A percentile compares a stretch with the other conserved stretches of the same genome.
These are phyloP conservation scores for Coturnix japonica DNA, from an alignment of 2,113 vertebrate species.

Conservation along the genomic window DNA sequence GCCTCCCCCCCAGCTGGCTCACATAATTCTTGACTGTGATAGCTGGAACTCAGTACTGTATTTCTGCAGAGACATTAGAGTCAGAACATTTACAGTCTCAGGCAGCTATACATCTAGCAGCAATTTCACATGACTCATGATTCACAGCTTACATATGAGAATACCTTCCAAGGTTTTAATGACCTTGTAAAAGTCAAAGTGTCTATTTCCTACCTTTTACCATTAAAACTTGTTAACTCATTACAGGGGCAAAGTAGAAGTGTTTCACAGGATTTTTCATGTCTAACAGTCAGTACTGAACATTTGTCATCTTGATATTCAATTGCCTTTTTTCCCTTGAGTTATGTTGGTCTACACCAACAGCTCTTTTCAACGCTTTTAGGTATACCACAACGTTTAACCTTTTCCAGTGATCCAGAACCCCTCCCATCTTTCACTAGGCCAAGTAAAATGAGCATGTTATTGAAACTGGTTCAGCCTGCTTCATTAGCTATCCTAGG, in stretches of 20 bases:
- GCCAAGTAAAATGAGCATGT: not conserved
- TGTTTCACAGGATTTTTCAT: not conserved
- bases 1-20: not conserved
- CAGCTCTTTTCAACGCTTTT: not conserved
- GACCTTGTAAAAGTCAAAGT: not conserved
- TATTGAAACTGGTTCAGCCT: not conserved
- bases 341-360: not conserved
- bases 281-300: not conserved
- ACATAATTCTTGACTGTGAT: not conserved
- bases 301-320: not conserved
- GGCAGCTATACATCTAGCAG: not conserved
- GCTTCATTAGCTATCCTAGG: not conserved
- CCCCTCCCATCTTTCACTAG: not conserved
- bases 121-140: not conserved
- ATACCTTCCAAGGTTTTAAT: not conserved
- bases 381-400: not conserved
- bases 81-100: not conserved
- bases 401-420: not conserved
- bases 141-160: not conserved
- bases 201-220: not conserved
- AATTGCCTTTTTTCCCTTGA: not conserved
- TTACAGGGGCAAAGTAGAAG: not conserved
- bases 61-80: not conserved
- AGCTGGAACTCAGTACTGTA: not conserved
- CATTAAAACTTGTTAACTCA: not conserved